Evolutionary conservation across 2,113 vertebrate species (phyloP), one percentile per base, ranked within the genome.

Genomic region (Indicator indicator): DNA sequence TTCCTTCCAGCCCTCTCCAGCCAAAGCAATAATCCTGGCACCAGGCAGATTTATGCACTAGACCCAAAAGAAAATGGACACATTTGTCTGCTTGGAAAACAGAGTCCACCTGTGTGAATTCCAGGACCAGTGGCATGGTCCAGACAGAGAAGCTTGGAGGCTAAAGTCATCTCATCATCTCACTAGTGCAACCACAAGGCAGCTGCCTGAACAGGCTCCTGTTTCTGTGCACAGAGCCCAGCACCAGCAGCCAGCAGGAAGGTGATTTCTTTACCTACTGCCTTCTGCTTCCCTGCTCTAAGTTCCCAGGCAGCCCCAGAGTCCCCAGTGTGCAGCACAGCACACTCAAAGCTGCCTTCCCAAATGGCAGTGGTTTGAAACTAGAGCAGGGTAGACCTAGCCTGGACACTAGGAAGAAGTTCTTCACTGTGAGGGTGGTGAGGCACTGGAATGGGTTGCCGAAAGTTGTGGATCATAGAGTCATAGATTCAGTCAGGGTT

Each of bases 1-100:
- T 72, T 52, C 85, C 81, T 78, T 52, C 74, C 93, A 89, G 32
- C 59, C 4, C 33, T 64, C 70, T 74, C 63, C 23, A 72, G 70
- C 58, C 87, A 91, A 89, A 63, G 84, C 78, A 82, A 46, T 19
- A 64, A 91, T 50, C 58, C 70, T 42, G 42, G 83, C 85, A 94
- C 42, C 2, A 62, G 77, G 86, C 74, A 68, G 77, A 94, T 72
- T 89, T 26, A 24, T 60, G 62, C 58, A 16, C 38, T 6, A n/a
- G 54, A 44, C 19, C 54, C 65, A 24, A 60, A 62, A 77, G 89
- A 33, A 89, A 71, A 75, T 2, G 74, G 81, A 32, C 73, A 60
- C 32, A 9, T 68, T 88, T 78, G 77, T 58, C 60, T 69, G 21
- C 84, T 65, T 78, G 91, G 81, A 72, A 75, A 87, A 59, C 0